phyloP scores from a whole-genome alignment of 2,113 vertebrate species.

The Parus major region DNA sequence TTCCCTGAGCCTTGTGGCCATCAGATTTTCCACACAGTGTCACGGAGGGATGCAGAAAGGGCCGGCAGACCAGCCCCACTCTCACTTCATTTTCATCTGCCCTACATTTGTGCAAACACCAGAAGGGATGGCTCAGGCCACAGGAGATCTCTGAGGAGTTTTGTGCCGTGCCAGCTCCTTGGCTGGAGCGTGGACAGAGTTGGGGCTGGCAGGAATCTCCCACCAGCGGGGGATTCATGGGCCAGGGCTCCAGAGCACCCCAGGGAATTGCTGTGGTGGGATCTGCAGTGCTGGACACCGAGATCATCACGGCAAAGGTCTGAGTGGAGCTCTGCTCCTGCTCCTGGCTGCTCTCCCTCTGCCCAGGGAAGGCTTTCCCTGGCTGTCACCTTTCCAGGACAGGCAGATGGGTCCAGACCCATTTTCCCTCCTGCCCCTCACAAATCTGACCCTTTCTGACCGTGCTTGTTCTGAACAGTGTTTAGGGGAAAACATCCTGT shows the following conservation, averaged over 20 bases:
- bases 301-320: not conserved
- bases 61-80: constrained; percentile 5
- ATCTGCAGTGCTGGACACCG: not conserved
- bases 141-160: fast-evolving
- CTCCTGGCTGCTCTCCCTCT: not conserved
- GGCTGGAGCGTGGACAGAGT: not conserved
- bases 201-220: not conserved
- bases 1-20: not conserved
- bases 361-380: not conserved
- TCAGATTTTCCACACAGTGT: not conserved
- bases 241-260: not conserved
- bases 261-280: fast-evolving
- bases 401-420: not conserved
- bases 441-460: too few species aligned
- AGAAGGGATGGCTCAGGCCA: constrained; percentile 9
- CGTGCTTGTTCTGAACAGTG: not conserved
- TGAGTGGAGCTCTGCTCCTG: not conserved
- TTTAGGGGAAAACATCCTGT: not conserved
- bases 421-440: not conserved
- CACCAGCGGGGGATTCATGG: fast-evolving
- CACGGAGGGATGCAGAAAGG: not conserved
- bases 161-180: not conserved
- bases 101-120: not conserved
- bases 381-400: not conserved
- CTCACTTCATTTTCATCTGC: constrained; percentile 19